These are phyloP conservation scores for Zaprionus camerounensis DNA, from an alignment of 1,140 invertebrate genomes.

Conservation along the genomic window DNA sequence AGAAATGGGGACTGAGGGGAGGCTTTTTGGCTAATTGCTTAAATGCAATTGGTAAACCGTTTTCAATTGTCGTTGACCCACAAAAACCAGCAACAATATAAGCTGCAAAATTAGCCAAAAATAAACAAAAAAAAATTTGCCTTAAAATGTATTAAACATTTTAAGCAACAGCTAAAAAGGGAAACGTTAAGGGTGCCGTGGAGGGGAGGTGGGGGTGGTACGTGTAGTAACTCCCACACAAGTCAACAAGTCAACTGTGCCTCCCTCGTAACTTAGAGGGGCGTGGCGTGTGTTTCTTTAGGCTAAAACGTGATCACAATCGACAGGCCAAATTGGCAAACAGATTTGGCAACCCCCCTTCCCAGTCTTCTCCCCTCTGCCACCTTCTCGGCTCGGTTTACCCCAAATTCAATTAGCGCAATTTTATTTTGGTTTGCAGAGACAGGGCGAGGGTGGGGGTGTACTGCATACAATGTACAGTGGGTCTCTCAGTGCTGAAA, in stretches of 20 bases:
- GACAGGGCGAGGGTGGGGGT: neutral
- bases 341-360: neutral
- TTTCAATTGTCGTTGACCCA: conserved; percentile 73
- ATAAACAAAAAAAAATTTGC: conserved; percentile 29
- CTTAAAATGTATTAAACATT: conserved; percentile 54
- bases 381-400: neutral
- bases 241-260: neutral
- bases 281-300: conserved; percentile 30
- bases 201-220: neutral
- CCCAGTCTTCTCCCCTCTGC: neutral
- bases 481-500: conserved; percentile 4
- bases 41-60: conserved; percentile 69
- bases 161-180: conserved; percentile 44
- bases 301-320: conserved; percentile 66
- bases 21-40: conserved; percentile 62
- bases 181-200: neutral
- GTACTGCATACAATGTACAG: neutral
- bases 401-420: conserved; percentile 65
- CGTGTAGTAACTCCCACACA: neutral
- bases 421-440: conserved; percentile 30
- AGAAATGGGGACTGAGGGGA: no score
- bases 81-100: conserved; percentile 41
- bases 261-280: conserved; percentile 10
- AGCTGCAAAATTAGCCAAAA: conserved; percentile 23
- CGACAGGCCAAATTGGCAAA: conserved; percentile 58